phyloP scores from a whole-genome alignment of 2,113 vertebrate species.

The Grammatotria lemairii region DNA sequence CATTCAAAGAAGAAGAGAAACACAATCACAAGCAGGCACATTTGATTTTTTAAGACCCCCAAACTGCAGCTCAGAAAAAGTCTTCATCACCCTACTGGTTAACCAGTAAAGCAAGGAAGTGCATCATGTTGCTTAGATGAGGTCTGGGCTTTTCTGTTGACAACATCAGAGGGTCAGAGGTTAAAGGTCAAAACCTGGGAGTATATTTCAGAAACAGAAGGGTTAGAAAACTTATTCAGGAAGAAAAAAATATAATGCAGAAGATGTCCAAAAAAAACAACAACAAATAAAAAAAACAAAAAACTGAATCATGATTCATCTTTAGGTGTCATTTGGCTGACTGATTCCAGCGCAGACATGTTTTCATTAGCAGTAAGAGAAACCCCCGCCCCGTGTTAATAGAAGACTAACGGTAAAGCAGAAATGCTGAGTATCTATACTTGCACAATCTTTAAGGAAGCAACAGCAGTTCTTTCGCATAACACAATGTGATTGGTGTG shows the following conservation, averaged over 20 bases:
- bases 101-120: neutral
- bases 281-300: fast-evolving
- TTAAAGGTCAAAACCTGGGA: constrained; percentile 26
- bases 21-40: neutral
- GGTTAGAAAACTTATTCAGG: constrained; percentile 14
- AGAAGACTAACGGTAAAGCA: neutral
- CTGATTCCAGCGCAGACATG: neutral
- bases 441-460: constrained; percentile 11
- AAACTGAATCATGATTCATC: neutral
- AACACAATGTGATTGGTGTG: neutral
- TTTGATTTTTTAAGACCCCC: neutral
- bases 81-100: neutral
- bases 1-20: neutral
- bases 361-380: neutral
- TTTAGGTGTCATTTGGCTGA: neutral
- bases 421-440: constrained; percentile 2
- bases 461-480: neutral
- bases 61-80: neutral
- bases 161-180: neutral
- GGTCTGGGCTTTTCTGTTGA: constrained; percentile 55
- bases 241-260: neutral
- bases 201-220: constrained; percentile 14
- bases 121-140: neutral
- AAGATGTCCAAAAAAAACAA: neutral
- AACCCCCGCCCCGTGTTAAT: constrained; percentile 2